Evolutionary conservation across 2,797 vertebrate species (phyloP), one percentile per base, ranked within the genome.

Genomic region (Atherinosoma microstoma): DNA sequence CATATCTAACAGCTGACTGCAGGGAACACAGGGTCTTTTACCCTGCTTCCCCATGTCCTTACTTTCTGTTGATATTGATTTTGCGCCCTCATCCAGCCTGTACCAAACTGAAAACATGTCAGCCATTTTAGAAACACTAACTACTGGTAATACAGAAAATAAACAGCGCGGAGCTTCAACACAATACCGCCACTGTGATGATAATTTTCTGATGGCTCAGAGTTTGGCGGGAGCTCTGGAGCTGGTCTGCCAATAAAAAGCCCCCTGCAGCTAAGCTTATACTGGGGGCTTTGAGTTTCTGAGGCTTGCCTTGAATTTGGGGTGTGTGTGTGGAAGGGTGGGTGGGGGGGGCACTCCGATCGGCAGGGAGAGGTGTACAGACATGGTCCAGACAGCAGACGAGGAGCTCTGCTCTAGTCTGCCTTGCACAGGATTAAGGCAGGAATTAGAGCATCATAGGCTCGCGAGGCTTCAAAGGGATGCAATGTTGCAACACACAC

Each of bases 1-100:
- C 73, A 84, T 83, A 91, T 91, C 88, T 90, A 78, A 76, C 89
- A 90, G 93, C 91, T 91, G 89, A 92, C 87, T 86, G 70, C 5
- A 15, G 83, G 75, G 83, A 89, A 90, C 85, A 91, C 66, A 6
- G 76, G 82, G 75, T 83, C 60, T 87, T 84, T 72, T 30, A 66
- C 78, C 54, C 82, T 3, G 13, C 69, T 57, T 56, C 80, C 73
- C 71, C 60, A 20, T 73, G 84, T 85, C 83, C 84, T 87, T 64
- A 86, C 75, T 81, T 54, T 47, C 36, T 83, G 86, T 81, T 87
- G 81, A 79, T 87, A 73, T 83, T 76, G 75, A 87, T 82, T 80
- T 67, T 71, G 68, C 71, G 79, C 75, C 49, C 59, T 65, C 10
- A 74, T 68, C 80, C 86, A 35, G 71, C 34, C 20, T 71, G 76